phyloP scores from a whole-genome alignment of 64 coral and sea anemone species.

The Montipora foliosa region DNA sequence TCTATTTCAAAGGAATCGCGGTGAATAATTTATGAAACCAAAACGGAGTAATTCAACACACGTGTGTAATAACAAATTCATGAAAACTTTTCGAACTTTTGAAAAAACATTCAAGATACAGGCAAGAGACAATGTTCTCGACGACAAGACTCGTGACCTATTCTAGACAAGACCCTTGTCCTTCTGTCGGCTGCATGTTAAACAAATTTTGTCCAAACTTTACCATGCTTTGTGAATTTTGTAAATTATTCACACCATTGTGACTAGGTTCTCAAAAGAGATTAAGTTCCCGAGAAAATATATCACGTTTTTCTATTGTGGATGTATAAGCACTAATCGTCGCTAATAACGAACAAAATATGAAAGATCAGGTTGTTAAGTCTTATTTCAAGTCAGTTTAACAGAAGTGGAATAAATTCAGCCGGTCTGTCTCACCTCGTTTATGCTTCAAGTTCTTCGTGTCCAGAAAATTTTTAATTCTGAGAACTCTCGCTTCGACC shows the following conservation, averaged over 20 bases:
- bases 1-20: slow-evolving; percentile 3
- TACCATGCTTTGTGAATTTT: background rate
- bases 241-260: slow-evolving; percentile 37
- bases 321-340: background rate
- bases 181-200: background rate
- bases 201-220: slow-evolving; percentile 18
- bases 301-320: background rate
- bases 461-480: background rate
- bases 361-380: background rate
- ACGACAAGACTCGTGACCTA: too few species aligned
- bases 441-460: background rate
- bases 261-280: background rate
- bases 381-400: background rate
- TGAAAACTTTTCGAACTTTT: background rate
- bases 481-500: background rate
- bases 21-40: slow-evolving; percentile 36
- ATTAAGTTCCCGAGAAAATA: background rate
- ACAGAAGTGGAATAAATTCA: background rate
- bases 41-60: background rate
- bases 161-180: too few species aligned
- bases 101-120: too few species aligned
- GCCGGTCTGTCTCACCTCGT: background rate
- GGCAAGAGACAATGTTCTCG: too few species aligned
- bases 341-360: background rate
- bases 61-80: background rate